Evolutionary conservation across 1,140 invertebrate species (phyloP).

Genomic region (Drosophila subobscura): DNA sequence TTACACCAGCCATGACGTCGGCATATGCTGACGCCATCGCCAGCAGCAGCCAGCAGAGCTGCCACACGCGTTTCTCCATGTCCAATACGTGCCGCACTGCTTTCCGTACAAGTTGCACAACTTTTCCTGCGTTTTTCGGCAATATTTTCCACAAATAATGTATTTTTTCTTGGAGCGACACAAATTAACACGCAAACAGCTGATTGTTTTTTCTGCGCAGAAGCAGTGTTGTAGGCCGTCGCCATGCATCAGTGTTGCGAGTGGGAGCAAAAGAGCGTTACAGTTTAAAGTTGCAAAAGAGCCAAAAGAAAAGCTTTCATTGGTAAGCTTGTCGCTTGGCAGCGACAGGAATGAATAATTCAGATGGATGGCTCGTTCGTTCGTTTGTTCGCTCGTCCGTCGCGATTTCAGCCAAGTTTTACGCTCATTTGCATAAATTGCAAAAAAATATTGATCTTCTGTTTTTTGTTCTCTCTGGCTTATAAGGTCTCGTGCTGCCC

Average conservation of each 20-base stretch:
- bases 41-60: conserved; percentile 21
- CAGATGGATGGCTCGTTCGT: neutral
- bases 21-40: conserved; percentile 70
- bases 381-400: conserved; percentile 7
- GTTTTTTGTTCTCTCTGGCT: conserved; percentile 12
- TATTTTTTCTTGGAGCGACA: conserved; percentile 43
- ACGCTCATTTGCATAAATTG: conserved; percentile 21
- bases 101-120: too few relatives aligned
- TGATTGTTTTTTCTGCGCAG: conserved; percentile 39
- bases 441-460: conserved; percentile 24
- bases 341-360: too few relatives aligned
- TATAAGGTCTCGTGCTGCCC: conserved; percentile 17
- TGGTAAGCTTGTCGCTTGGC: too few relatives aligned
- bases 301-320: too few relatives aligned
- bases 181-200: conserved; percentile 37
- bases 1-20: conserved; percentile 55
- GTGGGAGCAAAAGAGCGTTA: neutral
- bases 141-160: conserved; percentile 11
- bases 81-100: too few relatives aligned
- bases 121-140: too few relatives aligned
- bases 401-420: conserved; percentile 9
- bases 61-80: neutral
- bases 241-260: conserved; percentile 24
- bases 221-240: conserved; percentile 34
- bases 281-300: too few relatives aligned